phyloP scores from a whole-genome alignment of 2,797 vertebrate species.

The Micromesistius poutassou region DNA sequence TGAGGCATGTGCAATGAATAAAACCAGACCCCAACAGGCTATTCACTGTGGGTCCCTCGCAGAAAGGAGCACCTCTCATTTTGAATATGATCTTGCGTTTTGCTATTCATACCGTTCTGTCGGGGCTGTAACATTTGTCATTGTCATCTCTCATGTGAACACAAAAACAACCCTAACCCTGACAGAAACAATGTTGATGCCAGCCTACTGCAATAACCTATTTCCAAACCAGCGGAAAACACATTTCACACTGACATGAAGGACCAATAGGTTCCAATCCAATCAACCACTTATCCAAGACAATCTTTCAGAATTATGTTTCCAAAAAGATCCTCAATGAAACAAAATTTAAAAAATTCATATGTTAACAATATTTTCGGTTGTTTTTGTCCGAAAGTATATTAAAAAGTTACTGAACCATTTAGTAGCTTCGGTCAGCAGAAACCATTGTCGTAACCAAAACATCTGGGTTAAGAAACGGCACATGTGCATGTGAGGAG shows the following conservation, averaged over 20 bases:
- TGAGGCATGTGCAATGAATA: slow-evolving; percentile 80
- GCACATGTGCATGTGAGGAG: not conserved
- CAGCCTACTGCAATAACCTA: not conserved
- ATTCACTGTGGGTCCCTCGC: slow-evolving; percentile 70
- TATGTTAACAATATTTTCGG: not conserved
- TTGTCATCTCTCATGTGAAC: too few relatives aligned
- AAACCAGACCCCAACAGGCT: slow-evolving; percentile 77
- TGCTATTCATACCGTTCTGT: slow-evolving; percentile 65
- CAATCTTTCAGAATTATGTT: not conserved
- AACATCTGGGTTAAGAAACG: not conserved
- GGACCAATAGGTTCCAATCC: not conserved
- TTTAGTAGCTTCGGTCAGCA: not conserved
- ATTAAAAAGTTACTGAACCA: not conserved
- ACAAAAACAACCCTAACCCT: not conserved
- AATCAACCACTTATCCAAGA: not conserved
- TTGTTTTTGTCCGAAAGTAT: not conserved
- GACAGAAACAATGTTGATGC: not conserved
- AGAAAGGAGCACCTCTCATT: slow-evolving; percentile 64
- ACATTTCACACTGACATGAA: not conserved
- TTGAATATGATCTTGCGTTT: slow-evolving; percentile 71
- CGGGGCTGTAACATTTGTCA: slow-evolving; percentile 60
- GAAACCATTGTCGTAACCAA: not conserved
- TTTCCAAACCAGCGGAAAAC: not conserved
- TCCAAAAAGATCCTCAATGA: not conserved
- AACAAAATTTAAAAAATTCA: not conserved